Base-by-base conservation (phyloP, 2,113 vertebrate genomes). In the Dermatemys mawii region DNA sequence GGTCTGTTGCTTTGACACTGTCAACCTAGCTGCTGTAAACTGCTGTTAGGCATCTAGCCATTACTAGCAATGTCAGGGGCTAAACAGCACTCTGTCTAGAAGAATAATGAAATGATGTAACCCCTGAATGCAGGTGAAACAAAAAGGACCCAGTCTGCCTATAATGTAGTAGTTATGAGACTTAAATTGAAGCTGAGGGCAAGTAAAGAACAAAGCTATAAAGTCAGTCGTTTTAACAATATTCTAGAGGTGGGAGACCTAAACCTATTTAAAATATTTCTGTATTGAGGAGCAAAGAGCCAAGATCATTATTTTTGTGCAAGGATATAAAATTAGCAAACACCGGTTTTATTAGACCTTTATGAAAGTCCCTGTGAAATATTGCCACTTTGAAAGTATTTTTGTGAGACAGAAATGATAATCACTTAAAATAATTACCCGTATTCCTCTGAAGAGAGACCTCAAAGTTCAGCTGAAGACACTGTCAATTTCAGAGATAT, bases 281-380 rank as follows among this genome's bases (percentile, higher is more conserved):
- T 88, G 94, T 83, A 92, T 81, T 80, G 86, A 94, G 88, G 95
- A 97, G 83, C 89, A 38, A 93, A 96, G 94, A 96, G 90, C 78
- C 91, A 96, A 97, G 93, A 97, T 97, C 92, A 86, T 96, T 96
- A 95, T 94, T 97, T 95, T 97, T 94, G 81, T 1, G 4, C 78
- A 88, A 93, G 95, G 96, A 83, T 83, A 57, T 97, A 96, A 97
- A 95, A 51, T 88, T n/a, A n/a, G 94, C 94, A 94, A 96, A 97
- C 93, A 88, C 67, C 86, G 51, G 55, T 87, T 97, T 94, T 92
- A 53, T 84, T 91, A 89, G 93, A 32, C 60, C 95, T 96, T 90
- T 90, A 83, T 91, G 92, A 91, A 97, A 96, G 67, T 92, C 91
- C 89, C 83, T 60, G 29, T 97, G 86, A 97, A 97, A 96, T 88